Base-by-base conservation (phyloP, 2,113 vertebrate genomes). In the Meriones unguiculatus region DNA sequence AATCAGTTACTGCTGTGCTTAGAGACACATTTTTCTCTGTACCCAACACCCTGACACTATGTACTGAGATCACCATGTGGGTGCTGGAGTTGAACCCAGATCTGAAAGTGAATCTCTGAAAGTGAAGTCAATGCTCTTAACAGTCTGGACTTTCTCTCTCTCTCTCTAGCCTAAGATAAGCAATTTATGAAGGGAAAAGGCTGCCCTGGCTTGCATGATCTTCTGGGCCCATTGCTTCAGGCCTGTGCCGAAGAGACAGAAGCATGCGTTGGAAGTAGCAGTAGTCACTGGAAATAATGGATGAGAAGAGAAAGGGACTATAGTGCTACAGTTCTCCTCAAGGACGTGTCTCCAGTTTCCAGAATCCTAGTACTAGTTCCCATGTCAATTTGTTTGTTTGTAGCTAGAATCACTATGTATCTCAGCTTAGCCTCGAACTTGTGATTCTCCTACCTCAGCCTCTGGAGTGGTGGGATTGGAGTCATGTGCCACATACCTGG, bases 1-100 rank as follows among this genome's bases (percentile, higher is more conserved):
- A 95, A 85, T 85, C 70, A 73, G 73, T 67, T 75, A 76, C 87
- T 76, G 15, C 15, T 93, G 72, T n/a, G 46, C n/a, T 59, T 77
- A 77, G 70, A 94, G 65, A 82, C 59, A 81, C 46, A n/a, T 78
- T 95, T 93, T 95, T 57, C 90, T 72, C 52, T n/a, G 28, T 3
- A 25, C 12, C 54, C 85, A 35, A 14, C 57, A 87, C 10, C 22
- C 1, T 12, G 12, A n/a, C 65, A 9, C 41, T 57, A 35, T 67
- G 75, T 62, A 20, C 2, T 50, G 15, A 86, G 70, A 69, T 64
- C 59, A 85, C 14, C 14, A 46, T 46, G 59, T 64, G 1, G 24
- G 14, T 65, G 24, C 24, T 85, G 8, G 59, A 30, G 11, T 41
- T 46, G 59, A 85, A 46, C 38, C 24, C 59, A 65, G 2, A 41